Conservation (phyloP, 2,797 vertebrate genomes). For the Chloroceryle inda region DNA sequence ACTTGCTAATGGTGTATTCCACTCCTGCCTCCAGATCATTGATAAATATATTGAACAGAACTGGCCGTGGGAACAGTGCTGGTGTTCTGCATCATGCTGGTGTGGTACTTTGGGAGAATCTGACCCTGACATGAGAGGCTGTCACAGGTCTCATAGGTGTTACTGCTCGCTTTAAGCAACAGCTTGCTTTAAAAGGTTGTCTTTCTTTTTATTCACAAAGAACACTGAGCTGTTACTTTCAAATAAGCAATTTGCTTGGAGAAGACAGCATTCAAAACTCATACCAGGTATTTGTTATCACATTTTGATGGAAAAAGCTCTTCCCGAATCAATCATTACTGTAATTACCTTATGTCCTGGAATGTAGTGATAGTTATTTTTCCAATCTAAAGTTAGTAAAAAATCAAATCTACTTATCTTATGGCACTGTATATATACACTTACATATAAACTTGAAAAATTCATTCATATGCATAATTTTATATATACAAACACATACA, state of each 20-base stretch:
- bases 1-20: not conserved
- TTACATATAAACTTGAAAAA: not conserved
- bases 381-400: not conserved
- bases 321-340: not conserved
- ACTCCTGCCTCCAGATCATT: not conserved
- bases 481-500: not conserved
- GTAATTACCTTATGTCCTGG: not conserved
- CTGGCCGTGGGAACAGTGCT: not conserved
- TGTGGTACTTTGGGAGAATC: not conserved
- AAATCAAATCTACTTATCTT: not conserved
- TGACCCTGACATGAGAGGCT: not conserved
- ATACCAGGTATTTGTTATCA: fast-evolving
- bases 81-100: not conserved
- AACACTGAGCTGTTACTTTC: not conserved
- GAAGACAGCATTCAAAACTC: not conserved
- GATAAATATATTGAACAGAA: not conserved
- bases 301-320: not conserved
- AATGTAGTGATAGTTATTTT: not conserved
- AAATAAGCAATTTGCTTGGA: not conserved
- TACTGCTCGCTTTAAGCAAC: not conserved
- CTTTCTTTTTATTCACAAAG: not conserved
- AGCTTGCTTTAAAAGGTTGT: not conserved
- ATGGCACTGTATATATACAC: not conserved
- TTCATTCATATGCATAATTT: not conserved
- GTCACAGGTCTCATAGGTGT: not conserved